phyloP scores from a whole-genome alignment of 1,140 invertebrate species.

The Popillia japonica region DNA sequence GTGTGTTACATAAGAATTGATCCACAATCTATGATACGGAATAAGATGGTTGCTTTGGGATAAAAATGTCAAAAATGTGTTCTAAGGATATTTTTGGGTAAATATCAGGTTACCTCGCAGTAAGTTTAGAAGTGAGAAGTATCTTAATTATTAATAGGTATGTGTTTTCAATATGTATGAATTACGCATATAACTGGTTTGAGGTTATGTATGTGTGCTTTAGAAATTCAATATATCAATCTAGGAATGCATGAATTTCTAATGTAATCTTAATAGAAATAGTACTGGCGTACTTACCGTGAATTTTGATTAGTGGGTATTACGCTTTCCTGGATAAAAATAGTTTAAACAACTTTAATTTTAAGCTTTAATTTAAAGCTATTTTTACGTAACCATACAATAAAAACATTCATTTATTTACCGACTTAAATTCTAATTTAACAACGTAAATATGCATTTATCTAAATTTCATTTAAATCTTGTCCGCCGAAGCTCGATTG shows the following conservation, averaged over 20 bases:
- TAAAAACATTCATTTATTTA: neutral
- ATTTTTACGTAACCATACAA: slow-evolving; percentile 9
- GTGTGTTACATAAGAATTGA: neutral
- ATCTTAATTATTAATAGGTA: neutral
- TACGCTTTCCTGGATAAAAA: slow-evolving; percentile 14
- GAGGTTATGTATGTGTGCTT: slow-evolving; percentile 17
- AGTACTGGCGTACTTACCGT: neutral
- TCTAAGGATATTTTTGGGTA: too few relatives aligned
- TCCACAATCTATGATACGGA: neutral
- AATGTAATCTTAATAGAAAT: neutral
- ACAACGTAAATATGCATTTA: too few relatives aligned
- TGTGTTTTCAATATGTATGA: neutral
- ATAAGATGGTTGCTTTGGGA: neutral
- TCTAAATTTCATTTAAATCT: too few relatives aligned
- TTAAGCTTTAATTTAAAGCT: neutral
- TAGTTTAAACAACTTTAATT: neutral
- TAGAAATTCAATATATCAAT: neutral
- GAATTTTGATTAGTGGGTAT: neutral
- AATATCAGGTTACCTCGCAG: too few relatives aligned
- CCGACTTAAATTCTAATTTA: neutral
- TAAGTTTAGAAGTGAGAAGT: neutral
- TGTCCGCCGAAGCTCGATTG: neutral
- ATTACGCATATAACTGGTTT: neutral
- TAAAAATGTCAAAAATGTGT: neutral
- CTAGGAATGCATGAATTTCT: too few relatives aligned